These are phyloP conservation scores for Phyllostomus discolor DNA, from an alignment of 2,113 vertebrate genomes.

Conservation along the genomic window DNA sequence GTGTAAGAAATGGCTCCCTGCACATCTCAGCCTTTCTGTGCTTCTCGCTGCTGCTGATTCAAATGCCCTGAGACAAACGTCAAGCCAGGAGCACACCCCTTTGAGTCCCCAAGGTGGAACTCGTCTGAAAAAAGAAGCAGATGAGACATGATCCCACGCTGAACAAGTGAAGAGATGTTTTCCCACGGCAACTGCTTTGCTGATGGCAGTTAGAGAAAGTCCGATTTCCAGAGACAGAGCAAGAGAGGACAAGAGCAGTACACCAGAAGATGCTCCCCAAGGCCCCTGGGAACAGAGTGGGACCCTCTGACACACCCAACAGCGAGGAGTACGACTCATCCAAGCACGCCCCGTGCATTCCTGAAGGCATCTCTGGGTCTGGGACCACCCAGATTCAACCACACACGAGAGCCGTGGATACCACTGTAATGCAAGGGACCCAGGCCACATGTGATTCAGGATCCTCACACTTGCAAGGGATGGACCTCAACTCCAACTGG, in stretches of 20 bases:
- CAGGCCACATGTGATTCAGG: rapidly evolving
- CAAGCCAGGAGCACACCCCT: background rate
- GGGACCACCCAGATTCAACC: background rate
- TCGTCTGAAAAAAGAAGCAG: background rate
- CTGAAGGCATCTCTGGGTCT: background rate
- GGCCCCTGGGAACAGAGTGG: rapidly evolving
- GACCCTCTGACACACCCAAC: background rate
- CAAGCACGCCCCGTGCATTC: rapidly evolving
- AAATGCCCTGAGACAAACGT: background rate
- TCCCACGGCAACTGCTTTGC: background rate
- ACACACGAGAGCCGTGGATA: background rate
- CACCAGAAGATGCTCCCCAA: background rate
- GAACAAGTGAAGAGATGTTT: background rate
- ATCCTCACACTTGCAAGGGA: background rate
- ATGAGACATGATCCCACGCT: background rate
- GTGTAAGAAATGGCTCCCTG: background rate
- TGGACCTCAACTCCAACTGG: background rate
- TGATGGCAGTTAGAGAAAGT: background rate
- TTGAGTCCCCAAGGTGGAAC: background rate
- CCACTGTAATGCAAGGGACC: background rate
- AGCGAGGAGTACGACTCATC: too few relatives aligned
- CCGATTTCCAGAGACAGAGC: background rate
- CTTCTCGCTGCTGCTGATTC: background rate
- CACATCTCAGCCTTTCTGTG: background rate
- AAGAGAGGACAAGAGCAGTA: background rate